Conservation (phyloP, 2,797 vertebrate genomes). For the Monodelphis domestica region DNA sequence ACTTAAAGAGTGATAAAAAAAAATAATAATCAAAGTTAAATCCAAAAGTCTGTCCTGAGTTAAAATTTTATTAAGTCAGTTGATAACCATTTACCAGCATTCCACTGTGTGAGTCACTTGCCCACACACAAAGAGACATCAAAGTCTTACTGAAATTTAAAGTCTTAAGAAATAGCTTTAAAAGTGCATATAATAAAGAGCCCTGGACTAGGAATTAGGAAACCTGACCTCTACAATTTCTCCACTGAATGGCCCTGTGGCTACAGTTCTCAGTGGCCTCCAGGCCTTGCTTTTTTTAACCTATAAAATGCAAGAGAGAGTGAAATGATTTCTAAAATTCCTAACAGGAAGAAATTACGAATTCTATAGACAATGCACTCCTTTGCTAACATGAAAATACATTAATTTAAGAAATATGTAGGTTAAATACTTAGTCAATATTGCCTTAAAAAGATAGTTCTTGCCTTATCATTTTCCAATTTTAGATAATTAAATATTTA, state of each 20-base stretch:
- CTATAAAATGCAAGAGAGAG: neutral
- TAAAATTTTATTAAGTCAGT: neutral
- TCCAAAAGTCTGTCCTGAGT: neutral
- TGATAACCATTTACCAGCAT: neutral
- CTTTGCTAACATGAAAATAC: neutral
- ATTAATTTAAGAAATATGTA: neutral
- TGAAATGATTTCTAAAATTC: neutral
- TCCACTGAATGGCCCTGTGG: neutral
- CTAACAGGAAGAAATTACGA: neutral
- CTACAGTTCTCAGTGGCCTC: neutral
- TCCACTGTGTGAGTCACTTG: neutral
- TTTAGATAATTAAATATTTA: neutral
- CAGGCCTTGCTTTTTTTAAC: neutral
- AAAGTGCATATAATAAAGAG: neutral
- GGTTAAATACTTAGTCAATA: neutral
- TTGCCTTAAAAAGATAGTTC: neutral
- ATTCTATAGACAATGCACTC: neutral
- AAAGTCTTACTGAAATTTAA: neutral
- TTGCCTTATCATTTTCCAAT: neutral
- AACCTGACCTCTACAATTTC: neutral
- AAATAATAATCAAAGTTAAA: neutral
- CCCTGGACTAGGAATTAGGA: neutral
- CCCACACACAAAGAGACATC: neutral
- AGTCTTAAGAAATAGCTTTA: neutral
- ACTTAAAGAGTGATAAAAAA: neutral